Evolutionary conservation across 2,113 vertebrate species (phyloP).

Genomic region (Notothenia coriiceps): DNA sequence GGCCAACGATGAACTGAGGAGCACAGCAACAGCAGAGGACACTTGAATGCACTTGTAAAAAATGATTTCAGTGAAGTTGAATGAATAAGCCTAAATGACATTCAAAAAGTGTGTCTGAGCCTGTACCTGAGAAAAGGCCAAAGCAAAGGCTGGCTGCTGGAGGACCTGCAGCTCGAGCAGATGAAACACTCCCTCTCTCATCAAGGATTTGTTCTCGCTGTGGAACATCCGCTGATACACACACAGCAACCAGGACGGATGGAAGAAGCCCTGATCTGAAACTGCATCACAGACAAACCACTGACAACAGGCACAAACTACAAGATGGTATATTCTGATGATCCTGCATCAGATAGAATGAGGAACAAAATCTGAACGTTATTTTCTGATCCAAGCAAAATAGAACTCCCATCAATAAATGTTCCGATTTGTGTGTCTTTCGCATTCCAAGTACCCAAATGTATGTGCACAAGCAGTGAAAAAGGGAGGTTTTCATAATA

Average conservation of each 20-base stretch:
- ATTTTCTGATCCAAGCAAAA: too few species aligned
- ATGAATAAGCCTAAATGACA: neutral
- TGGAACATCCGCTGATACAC: conserved; percentile 96
- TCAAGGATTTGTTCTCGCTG: conserved; percentile 93
- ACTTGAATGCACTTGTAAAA: neutral
- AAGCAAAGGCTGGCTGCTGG: conserved; percentile 82
- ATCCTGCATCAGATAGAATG: too few species aligned
- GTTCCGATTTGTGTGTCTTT: too few species aligned
- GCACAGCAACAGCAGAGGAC: conserved; percentile 18
- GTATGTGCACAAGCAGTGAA: too few species aligned
- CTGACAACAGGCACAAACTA: neutral
- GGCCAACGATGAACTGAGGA: conserved; percentile 89
- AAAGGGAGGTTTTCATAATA: too few species aligned
- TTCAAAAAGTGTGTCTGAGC: neutral
- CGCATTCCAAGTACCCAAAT: too few species aligned
- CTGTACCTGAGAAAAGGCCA: conserved; percentile 88
- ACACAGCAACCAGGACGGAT: conserved; percentile 93
- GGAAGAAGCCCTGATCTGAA: conserved; percentile 84
- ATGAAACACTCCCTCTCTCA: conserved; percentile 90
- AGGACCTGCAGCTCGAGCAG: conserved; percentile 88
- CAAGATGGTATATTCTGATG: neutral
- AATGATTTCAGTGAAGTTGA: neutral
- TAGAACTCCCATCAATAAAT: too few species aligned
- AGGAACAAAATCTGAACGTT: too few species aligned
- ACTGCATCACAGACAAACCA: conserved; percentile 16